Evolutionary conservation across 2,888 invertebrate genomes (phyloP), one percentile per base, ranked within the genome.

Genomic region (Stratiomys singularior): DNA sequence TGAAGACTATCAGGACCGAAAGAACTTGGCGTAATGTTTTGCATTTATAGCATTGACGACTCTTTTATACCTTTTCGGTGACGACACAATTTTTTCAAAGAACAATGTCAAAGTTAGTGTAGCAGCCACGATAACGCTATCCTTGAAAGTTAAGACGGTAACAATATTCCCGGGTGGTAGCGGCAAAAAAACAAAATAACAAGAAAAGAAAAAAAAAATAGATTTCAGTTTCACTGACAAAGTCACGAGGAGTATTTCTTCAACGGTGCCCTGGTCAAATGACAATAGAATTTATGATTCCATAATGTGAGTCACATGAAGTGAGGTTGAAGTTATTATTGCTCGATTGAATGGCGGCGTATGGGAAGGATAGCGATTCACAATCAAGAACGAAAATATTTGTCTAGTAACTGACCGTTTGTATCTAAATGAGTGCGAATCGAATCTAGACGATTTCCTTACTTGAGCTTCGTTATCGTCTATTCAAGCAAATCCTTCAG

Each of bases 61-160:
- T 69, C 69, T 69, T 69, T 69, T 69, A 69, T 69, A 69, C 69
- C 69, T 69, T 69, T 25, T 23, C 69, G n/a, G 18, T 7, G 69
- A 46, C 69, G 69, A 69, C 69, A 69, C 44, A 46, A 30, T 47
- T 23, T 69, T 46, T 69, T 37, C 37, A 37, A 23, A 69, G 69
- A 69, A 69, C 69, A 69, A 46, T 69, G 47, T 69, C 69, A 11
- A 11, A 30, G 1, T 5, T 25, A 30, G 13, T 15, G 60, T 60
- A 60, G 60, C n/a, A 46, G 23, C 64, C 9, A 11, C 23, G 23
- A 25, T 30, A 67, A 21, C 25, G 25, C 69, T 69, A 69, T 69
- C 69, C 69, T 69, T 69, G 69, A 46, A 47, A n/a, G 44, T 44
- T 1, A 44, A 44, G 37, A 47, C 25, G 1, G 30, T 23, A 69